Percentiles rank a stretch among this genome's conserved stretches.
phyloP scores from a whole-genome alignment of 2,888 invertebrate species.

The Gandaritis pyraliata region DNA sequence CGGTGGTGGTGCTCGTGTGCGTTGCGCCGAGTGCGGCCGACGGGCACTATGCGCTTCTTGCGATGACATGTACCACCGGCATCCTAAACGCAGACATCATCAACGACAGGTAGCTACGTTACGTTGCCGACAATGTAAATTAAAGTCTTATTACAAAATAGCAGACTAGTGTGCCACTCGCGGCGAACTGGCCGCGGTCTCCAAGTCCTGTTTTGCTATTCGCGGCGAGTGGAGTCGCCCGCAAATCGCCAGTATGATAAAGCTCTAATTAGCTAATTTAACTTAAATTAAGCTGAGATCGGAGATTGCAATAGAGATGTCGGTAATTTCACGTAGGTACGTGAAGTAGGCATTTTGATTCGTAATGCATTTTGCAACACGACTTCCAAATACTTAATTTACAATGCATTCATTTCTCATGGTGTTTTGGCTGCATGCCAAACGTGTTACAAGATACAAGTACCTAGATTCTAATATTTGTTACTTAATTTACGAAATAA shows the following conservation, averaged over 20 bases:
- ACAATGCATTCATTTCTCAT: slow-evolving; percentile 37
- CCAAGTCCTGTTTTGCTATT: too few relatives aligned
- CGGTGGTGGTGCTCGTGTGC: slow-evolving; percentile 90
- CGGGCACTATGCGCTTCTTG: slow-evolving; percentile 95
- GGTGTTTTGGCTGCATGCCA: slow-evolving; percentile 35
- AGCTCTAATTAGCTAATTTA: too few relatives aligned
- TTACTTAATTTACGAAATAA: slow-evolving; percentile 13
- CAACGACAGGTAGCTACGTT: slow-evolving; percentile 88
- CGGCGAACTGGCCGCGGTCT: too few relatives aligned
- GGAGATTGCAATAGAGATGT: too few relatives aligned
- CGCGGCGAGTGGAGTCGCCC: too few relatives aligned
- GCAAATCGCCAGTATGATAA: too few relatives aligned
- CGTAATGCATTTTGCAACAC: slow-evolving; percentile 22
- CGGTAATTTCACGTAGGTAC: too few relatives aligned
- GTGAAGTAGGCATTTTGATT: slow-evolving; percentile 5
- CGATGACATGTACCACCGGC: slow-evolving; percentile 97
- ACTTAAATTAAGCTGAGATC: too few relatives aligned
- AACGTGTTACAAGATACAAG: slow-evolving; percentile 23
- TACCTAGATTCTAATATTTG: slow-evolving; percentile 22
- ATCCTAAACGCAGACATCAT: slow-evolving; percentile 94
- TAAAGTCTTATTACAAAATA: too few relatives aligned
- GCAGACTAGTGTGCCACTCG: too few relatives aligned
- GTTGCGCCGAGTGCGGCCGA: slow-evolving; percentile 92
- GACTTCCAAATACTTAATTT: slow-evolving; percentile 21
- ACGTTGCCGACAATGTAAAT: too few relatives aligned